Evolutionary conservation across 2,888 invertebrate genomes (phyloP), one percentile per base, ranked within the genome.

Genomic region (Hipparchia semele): DNA sequence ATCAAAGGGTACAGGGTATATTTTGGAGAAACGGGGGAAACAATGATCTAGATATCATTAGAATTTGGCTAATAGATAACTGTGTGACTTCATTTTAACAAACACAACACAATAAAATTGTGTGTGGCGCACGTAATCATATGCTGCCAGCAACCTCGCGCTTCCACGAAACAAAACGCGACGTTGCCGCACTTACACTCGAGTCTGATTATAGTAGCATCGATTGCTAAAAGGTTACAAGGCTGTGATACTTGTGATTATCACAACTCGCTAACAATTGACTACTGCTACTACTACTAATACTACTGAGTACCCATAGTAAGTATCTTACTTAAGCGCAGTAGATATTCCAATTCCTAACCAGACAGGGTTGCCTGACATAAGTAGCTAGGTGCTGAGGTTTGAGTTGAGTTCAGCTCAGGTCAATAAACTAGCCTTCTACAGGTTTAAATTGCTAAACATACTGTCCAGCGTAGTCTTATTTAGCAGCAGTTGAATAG

Each of bases 161-260:
- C 62, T 62, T 70, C 62, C 46, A 65, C 70, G 68, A 68, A 72
- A 73, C 75, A 70, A 74, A 76, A 72, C 72, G 82, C 82, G 80
- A 77, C 79, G 83, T 82, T 83, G 83, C 83, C 83, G 76, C 76
- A 72, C 77, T 77, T 74, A 39, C 66, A 39, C 62, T 74, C 67
- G 62, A 73, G 72, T 69, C 73, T 75, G 73, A 79, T 4, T 75
- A 75, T 76, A 74, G 76, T 69, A 73, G 71, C 71, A 73, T 61
- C 73, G 71, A 71, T 71, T 73, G 75, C 60, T 66, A 71, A 61
- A 71, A 66, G 64, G 73, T 70, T 74, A 71, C 67, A 74, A 71
- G 54, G 65, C 73, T 74, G 67, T 71, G 68, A 71, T 60, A 56
- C 46, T 70, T 54, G 13, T 64, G 53, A 54, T 66, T 46, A 58